These are phyloP conservation scores for Calonectris borealis DNA, from an alignment of 2,113 vertebrate species.

Conservation along the genomic window DNA sequence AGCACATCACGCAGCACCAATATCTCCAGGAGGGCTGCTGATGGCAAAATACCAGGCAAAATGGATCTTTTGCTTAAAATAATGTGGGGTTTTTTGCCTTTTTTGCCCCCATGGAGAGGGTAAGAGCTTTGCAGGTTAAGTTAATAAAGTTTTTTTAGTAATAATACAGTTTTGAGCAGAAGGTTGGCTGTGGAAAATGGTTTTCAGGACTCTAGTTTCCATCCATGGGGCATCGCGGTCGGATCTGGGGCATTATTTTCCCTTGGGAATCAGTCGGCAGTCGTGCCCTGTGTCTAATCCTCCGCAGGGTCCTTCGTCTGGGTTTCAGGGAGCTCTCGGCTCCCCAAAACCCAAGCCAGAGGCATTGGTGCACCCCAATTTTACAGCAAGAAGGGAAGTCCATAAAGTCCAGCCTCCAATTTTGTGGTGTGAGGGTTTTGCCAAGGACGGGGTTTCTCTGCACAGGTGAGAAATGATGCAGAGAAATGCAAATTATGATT, in stretches of 20 bases:
- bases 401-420: rapidly evolving
- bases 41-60: neutral
- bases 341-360: rapidly evolving
- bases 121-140: neutral
- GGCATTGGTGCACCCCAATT: rapidly evolving
- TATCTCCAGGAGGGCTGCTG: neutral
- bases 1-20: neutral
- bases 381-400: neutral
- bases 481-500: neutral
- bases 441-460: neutral
- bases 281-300: neutral
- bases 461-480: neutral
- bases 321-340: rapidly evolving
- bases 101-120: neutral
- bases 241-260: neutral
- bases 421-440: rapidly evolving
- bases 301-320: rapidly evolving
- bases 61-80: neutral
- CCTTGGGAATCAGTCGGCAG: neutral
- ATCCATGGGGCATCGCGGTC: rapidly evolving
- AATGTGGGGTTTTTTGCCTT: rapidly evolving
- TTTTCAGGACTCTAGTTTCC: neutral
- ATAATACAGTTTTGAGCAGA: neutral
- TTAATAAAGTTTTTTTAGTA: neutral
- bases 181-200: neutral